Percentiles rank a stretch among this genome's conserved stretches.
Conservation (phyloP, 2,113 vertebrate species). For the Ictidomys tridecemlineatus region DNA sequence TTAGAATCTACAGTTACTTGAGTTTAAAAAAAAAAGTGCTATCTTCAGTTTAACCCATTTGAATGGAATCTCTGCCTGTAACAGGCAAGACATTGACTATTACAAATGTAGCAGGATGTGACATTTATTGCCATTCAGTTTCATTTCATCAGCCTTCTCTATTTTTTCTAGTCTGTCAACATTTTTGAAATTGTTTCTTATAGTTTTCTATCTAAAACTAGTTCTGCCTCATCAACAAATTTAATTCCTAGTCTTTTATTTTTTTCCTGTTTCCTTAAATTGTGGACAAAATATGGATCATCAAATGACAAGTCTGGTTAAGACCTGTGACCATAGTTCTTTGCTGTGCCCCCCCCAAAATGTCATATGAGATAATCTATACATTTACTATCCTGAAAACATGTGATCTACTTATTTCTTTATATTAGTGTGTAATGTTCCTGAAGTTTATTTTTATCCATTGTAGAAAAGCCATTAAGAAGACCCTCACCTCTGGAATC, state of each 20-base stretch:
- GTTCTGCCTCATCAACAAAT: not conserved
- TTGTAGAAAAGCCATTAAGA: not conserved
- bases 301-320: conserved; percentile 7
- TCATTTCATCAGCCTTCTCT: not conserved
- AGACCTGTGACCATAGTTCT: not conserved
- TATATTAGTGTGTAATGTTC: not conserved
- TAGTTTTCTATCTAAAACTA: not conserved
- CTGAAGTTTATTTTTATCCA: not conserved
- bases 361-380: not conserved
- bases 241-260: not conserved
- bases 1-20: not conserved
- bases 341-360: not conserved
- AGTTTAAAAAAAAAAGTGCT: not conserved
- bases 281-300: not conserved
- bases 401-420: not conserved
- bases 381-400: not conserved
- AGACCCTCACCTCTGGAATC: not conserved
- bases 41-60: not conserved
- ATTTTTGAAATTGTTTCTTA: not conserved
- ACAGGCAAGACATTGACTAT: not conserved
- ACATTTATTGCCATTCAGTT: not conserved
- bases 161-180: not conserved
- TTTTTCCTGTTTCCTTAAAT: not conserved
- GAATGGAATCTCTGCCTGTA: not conserved
- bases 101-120: not conserved